These are phyloP conservation scores for Peromyscus nudipes DNA, from an alignment of 2,797 vertebrate genomes.

Conservation along the genomic window DNA sequence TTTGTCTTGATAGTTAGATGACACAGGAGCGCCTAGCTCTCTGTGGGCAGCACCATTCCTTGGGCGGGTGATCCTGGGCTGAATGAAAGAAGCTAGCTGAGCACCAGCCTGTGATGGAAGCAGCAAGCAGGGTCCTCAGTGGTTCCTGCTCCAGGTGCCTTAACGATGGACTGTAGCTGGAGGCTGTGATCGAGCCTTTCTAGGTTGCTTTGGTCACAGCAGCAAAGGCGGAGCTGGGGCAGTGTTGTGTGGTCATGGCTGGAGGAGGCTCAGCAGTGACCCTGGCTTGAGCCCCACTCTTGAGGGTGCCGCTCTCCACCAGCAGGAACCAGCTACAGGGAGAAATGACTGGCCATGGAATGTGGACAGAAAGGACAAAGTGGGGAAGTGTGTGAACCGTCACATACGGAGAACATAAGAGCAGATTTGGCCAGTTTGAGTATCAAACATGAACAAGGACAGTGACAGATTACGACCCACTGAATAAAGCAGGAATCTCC, in stretches of 20 bases:
- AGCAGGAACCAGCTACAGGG: neutral
- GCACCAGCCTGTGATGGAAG: neutral
- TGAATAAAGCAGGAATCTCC: neutral
- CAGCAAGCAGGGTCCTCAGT: neutral
- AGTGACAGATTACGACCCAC: neutral
- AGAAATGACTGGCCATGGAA: neutral
- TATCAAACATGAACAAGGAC: neutral
- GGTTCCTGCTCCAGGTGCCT: neutral
- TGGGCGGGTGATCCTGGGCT: neutral
- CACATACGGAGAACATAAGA: neutral
- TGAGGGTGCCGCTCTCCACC: neutral
- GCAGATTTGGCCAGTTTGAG: neutral
- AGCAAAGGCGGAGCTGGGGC: neutral
- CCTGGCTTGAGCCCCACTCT: neutral
- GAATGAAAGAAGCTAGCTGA: neutral
- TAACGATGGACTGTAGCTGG: neutral
- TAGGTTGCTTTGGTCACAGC: neutral
- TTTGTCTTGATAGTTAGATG: neutral
- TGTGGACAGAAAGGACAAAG: neutral
- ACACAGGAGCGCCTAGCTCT: neutral
- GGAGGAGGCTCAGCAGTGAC: neutral
- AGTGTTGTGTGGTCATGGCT: neutral
- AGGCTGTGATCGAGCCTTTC: neutral
- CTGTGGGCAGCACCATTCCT: neutral
- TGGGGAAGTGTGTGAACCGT: neutral